phyloP scores from a whole-genome alignment of 2,113 vertebrate genomes.

The Plotosus lineatus region DNA sequence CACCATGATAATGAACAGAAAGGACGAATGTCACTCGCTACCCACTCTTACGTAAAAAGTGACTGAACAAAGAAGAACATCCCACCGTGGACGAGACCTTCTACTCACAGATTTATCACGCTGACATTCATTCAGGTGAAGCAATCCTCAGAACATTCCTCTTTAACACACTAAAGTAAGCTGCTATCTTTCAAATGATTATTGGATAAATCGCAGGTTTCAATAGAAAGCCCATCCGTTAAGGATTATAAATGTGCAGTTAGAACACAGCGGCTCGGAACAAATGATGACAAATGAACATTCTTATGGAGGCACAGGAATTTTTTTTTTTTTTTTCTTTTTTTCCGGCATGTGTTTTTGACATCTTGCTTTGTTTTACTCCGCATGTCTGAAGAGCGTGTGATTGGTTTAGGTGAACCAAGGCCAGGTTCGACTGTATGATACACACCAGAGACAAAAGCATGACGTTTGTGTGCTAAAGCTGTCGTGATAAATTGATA shows the following conservation, averaged over 20 bases:
- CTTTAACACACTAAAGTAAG: background rate
- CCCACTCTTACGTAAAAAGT: constrained; percentile 7
- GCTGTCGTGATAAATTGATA: constrained; percentile 71
- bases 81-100: background rate
- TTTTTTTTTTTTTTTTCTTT: constrained; percentile 23
- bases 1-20: constrained; percentile 40
- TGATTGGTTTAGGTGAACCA: constrained; percentile 61
- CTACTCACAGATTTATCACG: constrained; percentile 9
- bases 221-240: background rate
- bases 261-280: background rate
- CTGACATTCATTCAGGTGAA: background rate
- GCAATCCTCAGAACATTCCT: background rate
- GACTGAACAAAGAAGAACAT: background rate
- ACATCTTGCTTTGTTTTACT: constrained; percentile 30
- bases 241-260: constrained; percentile 21
- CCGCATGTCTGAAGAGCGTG: constrained; percentile 57
- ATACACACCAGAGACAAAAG: constrained; percentile 70
- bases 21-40: constrained; percentile 20
- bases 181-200: constrained; percentile 15
- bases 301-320: background rate
- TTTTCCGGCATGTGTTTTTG: background rate
- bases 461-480: constrained; percentile 64
- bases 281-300: constrained; percentile 3
- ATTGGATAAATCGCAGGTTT: background rate
- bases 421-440: constrained; percentile 66